Conservation (phyloP, 2,888 invertebrate species). For the Monochamus alternatus region DNA sequence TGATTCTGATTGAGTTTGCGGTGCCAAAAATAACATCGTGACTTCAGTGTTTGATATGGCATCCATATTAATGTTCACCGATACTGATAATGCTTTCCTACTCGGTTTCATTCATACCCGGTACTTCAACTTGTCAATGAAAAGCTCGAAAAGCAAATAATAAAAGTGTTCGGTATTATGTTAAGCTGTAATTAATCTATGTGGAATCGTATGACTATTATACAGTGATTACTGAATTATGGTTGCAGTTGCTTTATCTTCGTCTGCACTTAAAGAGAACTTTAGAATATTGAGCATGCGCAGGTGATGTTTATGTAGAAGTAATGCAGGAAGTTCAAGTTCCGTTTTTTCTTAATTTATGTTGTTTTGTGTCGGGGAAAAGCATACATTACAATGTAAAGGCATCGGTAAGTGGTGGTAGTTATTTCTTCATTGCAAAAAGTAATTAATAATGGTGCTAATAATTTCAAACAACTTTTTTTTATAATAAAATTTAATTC, state of each 20-base stretch:
- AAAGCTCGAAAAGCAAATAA: constrained; percentile 5
- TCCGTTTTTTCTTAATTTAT: too few species aligned
- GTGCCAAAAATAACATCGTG: constrained; percentile 56
- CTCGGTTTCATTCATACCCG: constrained; percentile 47
- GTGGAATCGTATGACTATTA: too few species aligned
- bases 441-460: too few species aligned
- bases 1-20: constrained; percentile 48
- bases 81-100: constrained; percentile 48
- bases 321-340: neutral
- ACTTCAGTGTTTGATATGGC: constrained; percentile 52
- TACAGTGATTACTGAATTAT: neutral
- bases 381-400: too few species aligned
- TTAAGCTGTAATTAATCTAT: constrained; percentile 4
- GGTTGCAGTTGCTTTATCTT: neutral
- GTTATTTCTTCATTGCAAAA: too few species aligned
- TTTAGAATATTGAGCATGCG: constrained; percentile 18
- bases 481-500: too few species aligned
- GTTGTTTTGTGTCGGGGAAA: too few species aligned
- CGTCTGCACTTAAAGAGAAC: neutral
- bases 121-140: constrained; percentile 46
- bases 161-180: neutral
- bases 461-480: too few species aligned
- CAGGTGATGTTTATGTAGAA: neutral
- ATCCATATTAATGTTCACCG: constrained; percentile 42
- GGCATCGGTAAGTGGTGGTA: too few species aligned